These are phyloP conservation scores for Pammene fasciana DNA, from an alignment of 2,888 invertebrate species.

Conservation along the genomic window DNA sequence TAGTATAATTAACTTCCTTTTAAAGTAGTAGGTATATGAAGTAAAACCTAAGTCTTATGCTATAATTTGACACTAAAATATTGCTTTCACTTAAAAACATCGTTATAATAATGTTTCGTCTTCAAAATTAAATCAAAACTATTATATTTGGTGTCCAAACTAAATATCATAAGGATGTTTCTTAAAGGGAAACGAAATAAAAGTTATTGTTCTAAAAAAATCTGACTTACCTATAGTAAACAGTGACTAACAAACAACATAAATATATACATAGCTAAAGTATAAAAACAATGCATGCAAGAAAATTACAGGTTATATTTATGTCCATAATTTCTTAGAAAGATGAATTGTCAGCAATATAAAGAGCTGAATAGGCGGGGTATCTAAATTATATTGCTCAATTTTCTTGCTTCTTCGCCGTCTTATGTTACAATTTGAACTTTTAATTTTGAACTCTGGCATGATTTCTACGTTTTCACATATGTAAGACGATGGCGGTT, in stretches of 20 bases:
- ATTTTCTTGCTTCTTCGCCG: no score
- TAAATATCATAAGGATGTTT: neutral
- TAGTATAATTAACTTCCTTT: neutral
- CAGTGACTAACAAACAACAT: neutral
- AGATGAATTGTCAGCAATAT: no score
- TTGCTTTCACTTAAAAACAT: constrained; percentile 3
- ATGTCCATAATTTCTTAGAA: no score
- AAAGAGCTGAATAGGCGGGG: no score
- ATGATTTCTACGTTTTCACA: no score
- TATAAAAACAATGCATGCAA: neutral
- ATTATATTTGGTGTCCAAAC: neutral
- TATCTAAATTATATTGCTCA: no score
- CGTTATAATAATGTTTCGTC: neutral
- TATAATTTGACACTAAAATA: constrained; percentile 21
- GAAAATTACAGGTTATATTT: neutral
- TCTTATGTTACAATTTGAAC: no score
- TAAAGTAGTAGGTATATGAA: neutral
- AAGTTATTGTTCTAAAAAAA: neutral
- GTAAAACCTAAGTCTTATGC: constrained; percentile 12
- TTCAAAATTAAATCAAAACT: neutral
- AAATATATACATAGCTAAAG: neutral
- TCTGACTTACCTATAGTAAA: neutral
- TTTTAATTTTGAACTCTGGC: no score
- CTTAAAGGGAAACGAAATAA: neutral
- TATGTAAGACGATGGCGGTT: no score